Evolutionary conservation across 92 coral and sea anemone species (phyloP).

Genomic region (Galaxea fascicularis): DNA sequence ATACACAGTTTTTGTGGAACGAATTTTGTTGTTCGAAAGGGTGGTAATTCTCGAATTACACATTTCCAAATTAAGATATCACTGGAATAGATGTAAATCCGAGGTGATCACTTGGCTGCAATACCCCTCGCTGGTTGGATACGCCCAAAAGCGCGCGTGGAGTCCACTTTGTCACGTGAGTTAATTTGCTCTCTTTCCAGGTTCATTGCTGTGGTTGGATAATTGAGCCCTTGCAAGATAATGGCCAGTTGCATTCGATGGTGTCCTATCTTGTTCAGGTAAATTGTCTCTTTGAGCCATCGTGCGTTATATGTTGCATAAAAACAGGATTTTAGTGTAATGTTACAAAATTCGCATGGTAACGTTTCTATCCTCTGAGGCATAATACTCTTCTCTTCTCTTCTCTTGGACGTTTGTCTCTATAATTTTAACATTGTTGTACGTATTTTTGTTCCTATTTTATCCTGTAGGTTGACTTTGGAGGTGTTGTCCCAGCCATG

Average conservation of each 20-base stretch:
- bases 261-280: constrained; percentile 97
- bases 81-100: too few relatives aligned
- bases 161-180: background rate
- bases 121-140: too few relatives aligned
- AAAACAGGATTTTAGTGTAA: background rate
- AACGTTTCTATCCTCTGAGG: too few relatives aligned
- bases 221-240: constrained; percentile 89
- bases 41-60: too few relatives aligned
- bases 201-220: constrained; percentile 87
- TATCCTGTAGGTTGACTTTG: constrained; percentile 77
- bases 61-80: too few relatives aligned
- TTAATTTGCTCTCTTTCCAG: constrained; percentile 34
- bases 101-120: too few relatives aligned
- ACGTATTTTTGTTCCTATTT: background rate
- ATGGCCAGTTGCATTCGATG: constrained; percentile 93
- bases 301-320: background rate
- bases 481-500: constrained; percentile 78
- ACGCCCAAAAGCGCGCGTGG: background rate
- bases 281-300: background rate
- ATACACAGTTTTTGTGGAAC: too few relatives aligned
- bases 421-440: background rate
- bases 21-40: too few relatives aligned
- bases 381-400: too few relatives aligned
- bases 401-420: too few relatives aligned
- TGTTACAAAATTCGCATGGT: too few relatives aligned